phyloP scores from a whole-genome alignment of 2,113 vertebrate species.

The Aegotheles bennettii region DNA sequence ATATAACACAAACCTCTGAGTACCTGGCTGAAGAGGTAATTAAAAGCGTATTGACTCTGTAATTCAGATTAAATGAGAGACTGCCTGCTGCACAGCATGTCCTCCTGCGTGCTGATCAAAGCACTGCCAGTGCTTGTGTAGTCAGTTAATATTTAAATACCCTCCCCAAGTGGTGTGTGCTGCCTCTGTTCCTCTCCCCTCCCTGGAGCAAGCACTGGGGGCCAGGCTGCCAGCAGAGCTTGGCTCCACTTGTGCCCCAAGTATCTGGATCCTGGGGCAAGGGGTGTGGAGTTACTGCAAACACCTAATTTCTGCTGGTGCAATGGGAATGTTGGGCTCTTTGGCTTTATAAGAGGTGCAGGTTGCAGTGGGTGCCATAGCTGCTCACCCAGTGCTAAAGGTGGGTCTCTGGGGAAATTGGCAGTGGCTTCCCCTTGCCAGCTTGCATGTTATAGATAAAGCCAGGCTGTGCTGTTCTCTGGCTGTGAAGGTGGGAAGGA shows the following conservation, averaged over 20 bases:
- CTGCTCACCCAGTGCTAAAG: background rate
- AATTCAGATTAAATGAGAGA: background rate
- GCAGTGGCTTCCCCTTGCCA: background rate
- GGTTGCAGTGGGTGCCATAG: background rate
- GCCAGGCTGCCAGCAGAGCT: background rate
- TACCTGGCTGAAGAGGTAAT: background rate
- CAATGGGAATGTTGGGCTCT: background rate
- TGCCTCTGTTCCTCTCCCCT: background rate
- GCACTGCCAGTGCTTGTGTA: background rate
- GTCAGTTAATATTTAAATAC: background rate
- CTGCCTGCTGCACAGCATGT: background rate
- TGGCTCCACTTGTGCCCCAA: rapidly evolving
- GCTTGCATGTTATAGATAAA: background rate
- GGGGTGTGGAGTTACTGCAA: background rate
- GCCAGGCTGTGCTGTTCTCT: background rate
- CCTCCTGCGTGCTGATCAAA: background rate
- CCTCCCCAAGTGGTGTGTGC: background rate
- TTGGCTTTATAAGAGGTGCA: background rate
- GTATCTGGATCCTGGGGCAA: rapidly evolving
- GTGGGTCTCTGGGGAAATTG: background rate
- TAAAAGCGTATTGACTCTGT: background rate
- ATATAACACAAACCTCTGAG: background rate
- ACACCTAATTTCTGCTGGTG: background rate
- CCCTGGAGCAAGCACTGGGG: background rate
- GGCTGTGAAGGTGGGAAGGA: background rate